These are phyloP conservation scores for Diabrotica undecimpunctata DNA, from an alignment of 1,140 invertebrate genomes.

Conservation along the genomic window DNA sequence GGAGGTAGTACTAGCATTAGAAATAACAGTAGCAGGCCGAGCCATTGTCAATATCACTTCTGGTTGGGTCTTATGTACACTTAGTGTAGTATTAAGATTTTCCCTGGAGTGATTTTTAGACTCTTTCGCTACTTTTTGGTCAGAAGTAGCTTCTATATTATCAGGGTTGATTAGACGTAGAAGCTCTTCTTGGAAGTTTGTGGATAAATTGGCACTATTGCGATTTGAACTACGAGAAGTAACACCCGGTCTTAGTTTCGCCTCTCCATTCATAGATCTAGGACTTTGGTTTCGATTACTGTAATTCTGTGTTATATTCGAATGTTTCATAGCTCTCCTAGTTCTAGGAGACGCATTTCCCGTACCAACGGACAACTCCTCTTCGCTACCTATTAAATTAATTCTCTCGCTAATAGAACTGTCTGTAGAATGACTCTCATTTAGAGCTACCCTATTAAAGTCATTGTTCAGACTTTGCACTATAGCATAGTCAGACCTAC, in stretches of 20 bases:
- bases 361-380: constrained; percentile 55
- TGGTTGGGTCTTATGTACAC: constrained; percentile 43
- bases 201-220: constrained; percentile 63
- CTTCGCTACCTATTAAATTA: constrained; percentile 50
- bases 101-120: constrained; percentile 49
- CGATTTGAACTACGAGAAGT: constrained; percentile 48
- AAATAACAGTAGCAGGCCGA: constrained; percentile 68
- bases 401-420: constrained; percentile 49
- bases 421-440: constrained; percentile 56
- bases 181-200: constrained; percentile 81
- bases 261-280: constrained; percentile 53
- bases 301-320: constrained; percentile 41
- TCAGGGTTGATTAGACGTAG: constrained; percentile 87
- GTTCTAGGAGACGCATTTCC: constrained; percentile 55
- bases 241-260: constrained; percentile 51
- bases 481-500: constrained; percentile 20
- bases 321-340: constrained; percentile 45
- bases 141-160: constrained; percentile 53
- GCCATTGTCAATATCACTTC: constrained; percentile 71
- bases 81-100: constrained; percentile 50
- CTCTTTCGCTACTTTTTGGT: constrained; percentile 34
- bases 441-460: constrained; percentile 41
- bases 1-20: constrained; percentile 61
- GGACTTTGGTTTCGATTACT: constrained; percentile 60
- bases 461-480: constrained; percentile 45